Conservation (phyloP, 2,888 invertebrate species). For the Eupeodes luniger region DNA sequence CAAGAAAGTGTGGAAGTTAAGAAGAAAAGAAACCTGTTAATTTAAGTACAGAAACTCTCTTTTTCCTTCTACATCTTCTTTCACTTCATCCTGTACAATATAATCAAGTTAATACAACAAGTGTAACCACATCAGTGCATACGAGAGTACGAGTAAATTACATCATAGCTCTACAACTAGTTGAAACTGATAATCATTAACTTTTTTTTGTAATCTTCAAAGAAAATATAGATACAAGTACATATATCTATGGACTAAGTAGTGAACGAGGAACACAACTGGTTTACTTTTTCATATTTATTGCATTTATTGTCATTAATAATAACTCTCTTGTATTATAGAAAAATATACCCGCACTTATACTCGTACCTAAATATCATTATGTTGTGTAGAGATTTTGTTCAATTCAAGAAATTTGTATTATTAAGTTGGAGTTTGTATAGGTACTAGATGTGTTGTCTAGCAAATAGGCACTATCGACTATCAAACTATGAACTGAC, state of each 20-base stretch:
- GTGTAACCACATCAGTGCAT: slow-evolving; percentile 17
- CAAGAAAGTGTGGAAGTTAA: neutral
- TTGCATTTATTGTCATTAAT: slow-evolving; percentile 65
- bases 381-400: neutral
- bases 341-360: neutral
- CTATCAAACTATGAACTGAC: neutral
- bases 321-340: slow-evolving; percentile 40
- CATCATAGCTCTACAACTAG: slow-evolving; percentile 19
- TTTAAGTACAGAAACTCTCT: slow-evolving; percentile 1
- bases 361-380: neutral
- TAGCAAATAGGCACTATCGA: neutral
- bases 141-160: slow-evolving; percentile 19
- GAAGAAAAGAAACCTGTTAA: slow-evolving; percentile 1
- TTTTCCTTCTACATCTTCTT: slow-evolving; percentile 1
- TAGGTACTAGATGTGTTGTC: neutral
- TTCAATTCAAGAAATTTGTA: slow-evolving; percentile 1
- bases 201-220: slow-evolving; percentile 6
- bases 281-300: slow-evolving; percentile 68
- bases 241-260: slow-evolving; percentile 14
- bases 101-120: slow-evolving; percentile 21
- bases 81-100: neutral
- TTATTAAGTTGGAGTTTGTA: slow-evolving; percentile 1
- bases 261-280: slow-evolving; percentile 40
- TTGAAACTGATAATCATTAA: slow-evolving; percentile 21
- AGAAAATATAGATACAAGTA: neutral